Evolutionary conservation across 2,113 vertebrate genomes (phyloP).

Genomic region (Tragelaphus imberbis): DNA sequence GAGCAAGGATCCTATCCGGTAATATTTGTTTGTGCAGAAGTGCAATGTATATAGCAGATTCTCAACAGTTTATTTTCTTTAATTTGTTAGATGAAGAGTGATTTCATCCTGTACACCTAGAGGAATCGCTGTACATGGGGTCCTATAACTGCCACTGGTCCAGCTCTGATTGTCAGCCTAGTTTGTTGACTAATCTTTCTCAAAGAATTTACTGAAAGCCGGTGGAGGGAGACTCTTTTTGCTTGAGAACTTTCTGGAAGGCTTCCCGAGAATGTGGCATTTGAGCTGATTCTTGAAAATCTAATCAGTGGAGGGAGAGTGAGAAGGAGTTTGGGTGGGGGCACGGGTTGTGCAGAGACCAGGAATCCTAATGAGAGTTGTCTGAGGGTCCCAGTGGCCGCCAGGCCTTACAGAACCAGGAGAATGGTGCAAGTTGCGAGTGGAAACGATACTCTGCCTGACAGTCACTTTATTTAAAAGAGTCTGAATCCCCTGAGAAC

Average conservation of each 20-base stretch:
- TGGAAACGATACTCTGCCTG: not conserved
- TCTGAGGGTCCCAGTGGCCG: accelerated
- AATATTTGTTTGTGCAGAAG: not conserved
- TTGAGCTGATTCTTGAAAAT: not conserved
- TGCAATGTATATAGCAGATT: not conserved
- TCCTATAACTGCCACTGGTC: not conserved
- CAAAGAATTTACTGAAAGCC: not conserved
- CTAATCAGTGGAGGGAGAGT: not conserved
- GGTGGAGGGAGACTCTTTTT: not conserved
- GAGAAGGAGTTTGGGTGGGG: not conserved
- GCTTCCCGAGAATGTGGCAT: not conserved
- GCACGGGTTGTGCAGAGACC: not conserved
- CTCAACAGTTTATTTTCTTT: not conserved
- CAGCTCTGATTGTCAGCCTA: not conserved
- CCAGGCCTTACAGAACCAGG: not conserved
- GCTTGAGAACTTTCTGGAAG: not conserved
- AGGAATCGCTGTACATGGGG: not conserved
- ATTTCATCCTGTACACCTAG: not conserved
- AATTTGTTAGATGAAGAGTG: not conserved
- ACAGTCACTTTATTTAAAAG: not conserved
- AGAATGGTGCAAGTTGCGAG: not conserved
- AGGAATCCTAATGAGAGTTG: not conserved
- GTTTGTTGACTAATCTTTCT: not conserved
- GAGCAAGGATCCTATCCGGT: not conserved
- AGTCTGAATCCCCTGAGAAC: not conserved